A percentile compares a stretch with the other conserved stretches of the same genome.
Evolutionary conservation across 2,113 vertebrate genomes (phyloP).

Genomic region (Sphyrna mokarran): DNA sequence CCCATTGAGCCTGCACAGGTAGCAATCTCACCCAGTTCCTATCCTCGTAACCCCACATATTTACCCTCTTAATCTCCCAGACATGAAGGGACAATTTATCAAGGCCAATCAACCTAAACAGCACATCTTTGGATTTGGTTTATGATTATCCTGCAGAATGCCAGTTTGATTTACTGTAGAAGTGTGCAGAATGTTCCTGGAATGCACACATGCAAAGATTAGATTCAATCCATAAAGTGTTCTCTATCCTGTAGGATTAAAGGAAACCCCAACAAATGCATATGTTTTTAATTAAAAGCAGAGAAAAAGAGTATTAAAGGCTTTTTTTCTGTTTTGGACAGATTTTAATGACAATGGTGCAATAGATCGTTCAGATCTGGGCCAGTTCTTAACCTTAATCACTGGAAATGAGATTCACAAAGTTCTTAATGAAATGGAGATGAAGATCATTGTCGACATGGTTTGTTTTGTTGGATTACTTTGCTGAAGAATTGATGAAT

Average conservation of each 20-base stretch:
- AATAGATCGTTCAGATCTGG: not conserved
- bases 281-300: not conserved
- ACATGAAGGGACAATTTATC: no score
- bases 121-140: no score
- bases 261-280: not conserved
- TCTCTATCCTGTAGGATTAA: not conserved
- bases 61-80: no score
- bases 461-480: not conserved
- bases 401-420: conserved; percentile 31
- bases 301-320: not conserved
- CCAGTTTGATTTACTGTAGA: not conserved
- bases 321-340: conserved; percentile 17
- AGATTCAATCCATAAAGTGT: not conserved
- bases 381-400: not conserved
- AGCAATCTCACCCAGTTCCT: no score
- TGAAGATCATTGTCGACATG: conserved; percentile 15
- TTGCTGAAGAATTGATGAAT: not conserved
- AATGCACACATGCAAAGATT: not conserved
- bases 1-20: no score
- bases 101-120: no score
- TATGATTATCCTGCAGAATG: not conserved
- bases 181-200: no score
- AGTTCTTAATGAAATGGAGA: not conserved
- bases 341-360: conserved; percentile 22
- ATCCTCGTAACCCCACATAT: no score